These are phyloP conservation scores for Botia almorhae DNA, from an alignment of 2,797 vertebrate species.

Conservation along the genomic window DNA sequence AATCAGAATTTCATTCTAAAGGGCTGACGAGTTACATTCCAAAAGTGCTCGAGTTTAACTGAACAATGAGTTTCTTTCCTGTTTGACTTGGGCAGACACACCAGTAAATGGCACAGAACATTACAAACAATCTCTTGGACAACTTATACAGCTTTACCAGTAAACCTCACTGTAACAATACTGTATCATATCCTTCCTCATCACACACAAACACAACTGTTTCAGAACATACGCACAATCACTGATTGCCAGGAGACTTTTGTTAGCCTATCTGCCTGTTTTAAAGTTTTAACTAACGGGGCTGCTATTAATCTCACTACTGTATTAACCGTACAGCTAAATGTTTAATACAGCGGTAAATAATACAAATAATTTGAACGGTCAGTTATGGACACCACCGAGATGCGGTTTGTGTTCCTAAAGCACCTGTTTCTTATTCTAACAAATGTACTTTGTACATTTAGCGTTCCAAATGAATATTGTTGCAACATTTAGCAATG, in stretches of 20 bases:
- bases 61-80: constrained; percentile 54
- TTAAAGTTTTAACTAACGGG: constrained; percentile 4
- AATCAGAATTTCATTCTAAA: constrained; percentile 84
- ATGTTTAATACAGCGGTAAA: constrained; percentile 22
- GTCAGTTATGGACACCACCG: constrained; percentile 7
- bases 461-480: neutral
- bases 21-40: constrained; percentile 66
- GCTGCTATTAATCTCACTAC: neutral
- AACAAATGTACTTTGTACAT: neutral
- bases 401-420: neutral
- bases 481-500: constrained; percentile 28
- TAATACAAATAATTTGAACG: constrained; percentile 41
- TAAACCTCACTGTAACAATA: constrained; percentile 35
- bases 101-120: constrained; percentile 31
- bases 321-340: constrained; percentile 12
- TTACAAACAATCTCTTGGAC: constrained; percentile 37
- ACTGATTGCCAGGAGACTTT: constrained; percentile 30
- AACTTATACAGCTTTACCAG: constrained; percentile 40
- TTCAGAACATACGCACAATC: constrained; percentile 35
- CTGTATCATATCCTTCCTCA: constrained; percentile 23
- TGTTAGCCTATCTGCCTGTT: constrained; percentile 5
- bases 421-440: constrained; percentile 43
- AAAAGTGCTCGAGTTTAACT: constrained; percentile 78
- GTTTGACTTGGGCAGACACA: constrained; percentile 21
- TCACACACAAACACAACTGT: neutral